Evolutionary conservation across 2,888 invertebrate genomes (phyloP), one percentile per base, ranked within the genome.

Genomic region (Tetranychus piercei): DNA sequence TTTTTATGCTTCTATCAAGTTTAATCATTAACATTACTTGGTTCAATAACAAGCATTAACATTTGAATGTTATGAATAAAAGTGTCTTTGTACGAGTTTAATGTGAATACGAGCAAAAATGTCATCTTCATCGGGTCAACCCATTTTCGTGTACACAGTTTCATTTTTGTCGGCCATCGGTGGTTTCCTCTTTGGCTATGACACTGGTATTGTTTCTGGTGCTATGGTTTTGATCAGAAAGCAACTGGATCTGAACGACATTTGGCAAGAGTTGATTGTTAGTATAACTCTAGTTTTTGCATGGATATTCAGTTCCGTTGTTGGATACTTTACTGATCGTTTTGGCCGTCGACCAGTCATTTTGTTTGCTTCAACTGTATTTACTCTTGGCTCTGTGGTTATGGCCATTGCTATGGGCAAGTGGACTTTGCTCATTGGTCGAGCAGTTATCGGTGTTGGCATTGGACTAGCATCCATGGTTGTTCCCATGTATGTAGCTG

Each of bases 141-240:
- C 69, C 11, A 7, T 69, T 69, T 69, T 69, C 22, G 34, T 69
- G 11, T 69, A 69, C 69, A 23, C 34, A 11, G 69, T 69, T 7
- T 69, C 69, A n/a, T 22, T 69, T 20, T 23, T 69, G 69, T 69
- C 84, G 18, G 83, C 84, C 71, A 80, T 85, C 15, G 85, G 85
- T 6, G 85, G 85, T 1, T 85, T 85, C 78, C 80, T 85, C 34
- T 86, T 86, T 79, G 86, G 86, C n/a, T 86, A 87, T 80, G 86
- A 86, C 79, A 86, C 86, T 0, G 86, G 86, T 8, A 85, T 86
- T 55, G 83, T 86, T 4, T 85, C 85, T 0, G 85, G 85, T 20
- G 84, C 85, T 1, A 79, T 79, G 78, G 9, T 71, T 64, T 75
- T 75, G 73, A 77, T 81, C 67, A 81, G 81, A 77, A 81, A 82